A percentile compares a stretch with the other conserved stretches of the same genome.
phyloP scores from a whole-genome alignment of 2,797 vertebrate genomes.

The Pseudochirops corinnae region DNA sequence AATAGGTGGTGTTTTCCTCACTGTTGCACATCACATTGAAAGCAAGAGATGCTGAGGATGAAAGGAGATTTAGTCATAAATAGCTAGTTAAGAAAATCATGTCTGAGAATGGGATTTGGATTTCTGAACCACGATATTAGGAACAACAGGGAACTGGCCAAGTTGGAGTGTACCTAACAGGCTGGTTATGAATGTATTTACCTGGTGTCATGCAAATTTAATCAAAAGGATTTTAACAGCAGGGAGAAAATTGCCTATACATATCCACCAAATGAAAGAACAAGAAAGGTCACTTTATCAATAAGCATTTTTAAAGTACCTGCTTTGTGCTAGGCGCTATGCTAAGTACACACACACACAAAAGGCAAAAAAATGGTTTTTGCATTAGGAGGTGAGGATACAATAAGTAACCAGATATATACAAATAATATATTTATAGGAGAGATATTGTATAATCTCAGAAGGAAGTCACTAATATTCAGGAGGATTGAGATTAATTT shows the following conservation, averaged over 20 bases:
- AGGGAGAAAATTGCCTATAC: background rate
- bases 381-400: background rate
- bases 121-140: too few relatives aligned
- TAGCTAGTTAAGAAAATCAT: background rate
- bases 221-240: background rate
- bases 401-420: background rate
- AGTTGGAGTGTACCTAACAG: background rate
- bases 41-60: background rate
- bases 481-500: background rate
- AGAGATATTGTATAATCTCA: background rate
- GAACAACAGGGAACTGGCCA: background rate
- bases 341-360: too few relatives aligned
- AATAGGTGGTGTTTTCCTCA: background rate
- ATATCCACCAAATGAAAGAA: background rate
- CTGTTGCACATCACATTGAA: background rate
- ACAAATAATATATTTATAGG: background rate
- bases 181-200: background rate
- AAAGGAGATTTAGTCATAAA: background rate
- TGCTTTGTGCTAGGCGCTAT: background rate
- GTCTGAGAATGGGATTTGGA: background rate
- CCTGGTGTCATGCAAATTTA: background rate
- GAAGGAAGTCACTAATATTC: background rate
- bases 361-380: background rate
- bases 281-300: background rate
- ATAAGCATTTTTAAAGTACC: background rate